phyloP scores from a whole-genome alignment of 2,113 vertebrate genomes.

The Dicrurus megarhynchus region DNA sequence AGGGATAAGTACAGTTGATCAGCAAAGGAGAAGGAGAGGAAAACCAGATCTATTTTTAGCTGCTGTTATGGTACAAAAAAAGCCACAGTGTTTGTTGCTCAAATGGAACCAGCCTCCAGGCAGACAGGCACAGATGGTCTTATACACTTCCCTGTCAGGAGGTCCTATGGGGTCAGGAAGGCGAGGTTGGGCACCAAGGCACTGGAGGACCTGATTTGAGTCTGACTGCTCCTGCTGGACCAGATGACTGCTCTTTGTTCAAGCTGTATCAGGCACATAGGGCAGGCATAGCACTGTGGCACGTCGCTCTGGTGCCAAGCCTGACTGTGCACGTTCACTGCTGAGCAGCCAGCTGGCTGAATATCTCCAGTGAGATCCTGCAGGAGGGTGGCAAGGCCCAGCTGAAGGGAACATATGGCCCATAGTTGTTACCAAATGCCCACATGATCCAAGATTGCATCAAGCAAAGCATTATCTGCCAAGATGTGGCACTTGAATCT shows the following conservation, averaged over 20 bases:
- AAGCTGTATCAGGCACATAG: background rate
- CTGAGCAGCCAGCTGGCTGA: conserved; percentile 25
- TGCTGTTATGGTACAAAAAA: background rate
- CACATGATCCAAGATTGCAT: background rate
- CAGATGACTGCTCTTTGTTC: background rate
- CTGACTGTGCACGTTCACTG: background rate
- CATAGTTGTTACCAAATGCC: conserved; percentile 26
- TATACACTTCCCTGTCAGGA: background rate
- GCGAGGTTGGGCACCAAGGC: background rate
- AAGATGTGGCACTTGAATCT: background rate
- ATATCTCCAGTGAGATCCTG: background rate
- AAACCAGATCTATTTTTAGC: background rate
- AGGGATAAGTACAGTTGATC: background rate
- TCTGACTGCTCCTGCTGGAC: background rate
- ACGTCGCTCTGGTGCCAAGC: background rate
- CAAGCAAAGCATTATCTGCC: background rate
- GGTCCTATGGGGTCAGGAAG: background rate
- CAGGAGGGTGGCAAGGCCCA: background rate
- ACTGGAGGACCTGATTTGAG: background rate
- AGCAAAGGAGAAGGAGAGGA: background rate
- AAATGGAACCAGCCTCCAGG: background rate
- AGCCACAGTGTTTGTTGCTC: background rate
- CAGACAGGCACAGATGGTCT: conserved; percentile 1
- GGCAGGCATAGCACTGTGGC: background rate
- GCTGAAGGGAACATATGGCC: conserved; percentile 47